These are phyloP conservation scores for Ephydatia muelleri DNA, from an alignment of 37 sponge, comb jelly and placozoan genomes.

Conservation along the genomic window DNA sequence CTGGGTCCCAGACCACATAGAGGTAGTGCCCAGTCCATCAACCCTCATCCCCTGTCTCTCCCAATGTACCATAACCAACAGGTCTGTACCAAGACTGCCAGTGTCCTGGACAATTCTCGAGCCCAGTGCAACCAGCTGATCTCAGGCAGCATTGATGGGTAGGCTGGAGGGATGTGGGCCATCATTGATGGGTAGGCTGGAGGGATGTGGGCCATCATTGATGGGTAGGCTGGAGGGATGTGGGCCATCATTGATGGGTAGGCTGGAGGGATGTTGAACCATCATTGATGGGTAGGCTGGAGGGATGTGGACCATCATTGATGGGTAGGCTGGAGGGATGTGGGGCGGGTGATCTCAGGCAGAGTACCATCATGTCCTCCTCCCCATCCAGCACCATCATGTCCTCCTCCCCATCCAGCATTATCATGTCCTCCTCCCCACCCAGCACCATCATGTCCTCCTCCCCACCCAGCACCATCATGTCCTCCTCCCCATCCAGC, in stretches of 20 bases:
- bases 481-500: not conserved
- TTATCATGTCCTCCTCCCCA: not conserved
- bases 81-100: slow-evolving; percentile 42
- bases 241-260: too few species aligned
- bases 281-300: slow-evolving; percentile 70
- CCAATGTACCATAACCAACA: not conserved
- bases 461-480: not conserved
- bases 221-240: slow-evolving; percentile 65
- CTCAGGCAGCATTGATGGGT: slow-evolving; percentile 42
- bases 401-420: not conserved
- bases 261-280: not conserved
- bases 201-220: slow-evolving; percentile 2
- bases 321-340: too few species aligned
- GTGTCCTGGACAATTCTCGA: slow-evolving; percentile 34
- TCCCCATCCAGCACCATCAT: not conserved
- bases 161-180: too few species aligned
- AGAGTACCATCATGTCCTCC: slow-evolving; percentile 5
- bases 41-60: not conserved
- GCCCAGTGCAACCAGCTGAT: slow-evolving; percentile 69
- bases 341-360: not conserved
- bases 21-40: slow-evolving; percentile 60
- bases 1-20: slow-evolving; percentile 92
- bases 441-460: not conserved
- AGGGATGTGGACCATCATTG: not conserved
- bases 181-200: too few species aligned